Evolutionary conservation across 1,140 invertebrate genomes (phyloP).

Genomic region (Tetramorium alpestre): DNA sequence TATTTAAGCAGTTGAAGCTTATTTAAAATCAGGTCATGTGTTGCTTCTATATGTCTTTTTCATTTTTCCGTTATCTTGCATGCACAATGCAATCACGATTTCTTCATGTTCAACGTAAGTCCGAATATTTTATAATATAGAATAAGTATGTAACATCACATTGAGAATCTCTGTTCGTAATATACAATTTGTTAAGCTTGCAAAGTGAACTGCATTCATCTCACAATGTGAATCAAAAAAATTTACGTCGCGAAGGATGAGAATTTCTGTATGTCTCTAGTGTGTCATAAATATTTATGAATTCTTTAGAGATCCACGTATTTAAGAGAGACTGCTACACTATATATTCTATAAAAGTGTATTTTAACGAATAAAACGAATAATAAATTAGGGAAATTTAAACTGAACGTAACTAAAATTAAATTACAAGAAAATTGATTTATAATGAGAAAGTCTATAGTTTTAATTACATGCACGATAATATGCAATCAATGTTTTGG

Average conservation of each 20-base stretch:
- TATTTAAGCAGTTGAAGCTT: not conserved
- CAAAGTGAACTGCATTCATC: constrained; percentile 12
- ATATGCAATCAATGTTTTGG: constrained; percentile 3
- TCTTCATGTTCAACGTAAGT: not conserved
- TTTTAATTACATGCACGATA: not conserved
- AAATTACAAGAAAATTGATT: constrained; percentile 15
- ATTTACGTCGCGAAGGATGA: not conserved
- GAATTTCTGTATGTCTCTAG: not conserved
- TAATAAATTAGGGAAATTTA: not conserved
- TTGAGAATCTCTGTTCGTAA: not conserved
- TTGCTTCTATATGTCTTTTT: not conserved
- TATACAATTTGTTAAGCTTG: not conserved
- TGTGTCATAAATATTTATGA: constrained; percentile 45
- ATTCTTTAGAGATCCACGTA: not conserved
- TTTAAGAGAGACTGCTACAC: not conserved
- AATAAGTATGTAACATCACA: not conserved
- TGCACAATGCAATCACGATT: not conserved
- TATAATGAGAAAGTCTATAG: not conserved
- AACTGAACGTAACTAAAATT: not conserved
- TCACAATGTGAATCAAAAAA: not conserved
- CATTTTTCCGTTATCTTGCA: not conserved
- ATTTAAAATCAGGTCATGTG: not conserved
- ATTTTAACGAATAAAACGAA: not conserved
- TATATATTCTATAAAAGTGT: not conserved
- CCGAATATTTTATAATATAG: not conserved